Percentiles rank a stretch among this genome's conserved stretches.
phyloP scores from a whole-genome alignment of 2,888 invertebrate species.

The Pardosa pseudoannulata region DNA sequence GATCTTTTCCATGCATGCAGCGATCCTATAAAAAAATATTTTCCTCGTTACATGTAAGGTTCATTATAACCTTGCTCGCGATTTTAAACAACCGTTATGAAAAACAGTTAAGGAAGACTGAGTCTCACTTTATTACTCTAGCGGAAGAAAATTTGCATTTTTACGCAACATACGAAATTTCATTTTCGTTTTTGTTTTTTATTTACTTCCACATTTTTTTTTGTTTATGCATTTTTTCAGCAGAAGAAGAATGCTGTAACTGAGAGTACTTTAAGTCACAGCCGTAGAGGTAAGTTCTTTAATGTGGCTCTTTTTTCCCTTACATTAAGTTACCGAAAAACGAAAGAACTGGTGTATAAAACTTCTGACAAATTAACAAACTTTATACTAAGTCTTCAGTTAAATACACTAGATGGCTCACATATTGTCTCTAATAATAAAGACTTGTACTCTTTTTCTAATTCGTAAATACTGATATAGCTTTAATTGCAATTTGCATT shows the following conservation, averaged over 20 bases:
- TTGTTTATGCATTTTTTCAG: slow-evolving; percentile 32
- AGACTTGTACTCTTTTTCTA: no score
- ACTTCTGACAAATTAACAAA: no score
- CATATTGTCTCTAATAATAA: no score
- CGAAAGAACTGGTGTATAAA: no score
- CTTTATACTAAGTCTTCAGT: no score
- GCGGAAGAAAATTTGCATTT: slow-evolving; percentile 47
- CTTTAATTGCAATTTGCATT: no score
- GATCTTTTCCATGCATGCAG: slow-evolving; percentile 27
- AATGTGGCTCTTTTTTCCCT: slow-evolving; percentile 1
- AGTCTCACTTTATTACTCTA: slow-evolving; percentile 41
- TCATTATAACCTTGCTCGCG: slow-evolving; percentile 41
- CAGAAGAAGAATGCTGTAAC: neutral
- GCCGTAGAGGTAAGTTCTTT: slow-evolving; percentile 26
- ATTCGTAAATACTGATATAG: no score
- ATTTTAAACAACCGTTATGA: slow-evolving; percentile 55
- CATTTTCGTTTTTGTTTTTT: neutral
- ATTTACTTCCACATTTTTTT: neutral
- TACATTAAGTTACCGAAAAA: neutral
- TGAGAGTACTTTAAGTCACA: slow-evolving; percentile 21
- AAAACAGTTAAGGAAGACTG: slow-evolving; percentile 43
- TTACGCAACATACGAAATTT: slow-evolving; percentile 27
- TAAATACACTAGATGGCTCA: no score
- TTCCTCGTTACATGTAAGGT: slow-evolving; percentile 18
- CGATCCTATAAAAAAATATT: slow-evolving; percentile 37